A percentile compares a stretch with the other conserved stretches of the same genome.
Conservation (phyloP, 2,113 vertebrate genomes). For the Protobothrops mucrosquamatus region DNA sequence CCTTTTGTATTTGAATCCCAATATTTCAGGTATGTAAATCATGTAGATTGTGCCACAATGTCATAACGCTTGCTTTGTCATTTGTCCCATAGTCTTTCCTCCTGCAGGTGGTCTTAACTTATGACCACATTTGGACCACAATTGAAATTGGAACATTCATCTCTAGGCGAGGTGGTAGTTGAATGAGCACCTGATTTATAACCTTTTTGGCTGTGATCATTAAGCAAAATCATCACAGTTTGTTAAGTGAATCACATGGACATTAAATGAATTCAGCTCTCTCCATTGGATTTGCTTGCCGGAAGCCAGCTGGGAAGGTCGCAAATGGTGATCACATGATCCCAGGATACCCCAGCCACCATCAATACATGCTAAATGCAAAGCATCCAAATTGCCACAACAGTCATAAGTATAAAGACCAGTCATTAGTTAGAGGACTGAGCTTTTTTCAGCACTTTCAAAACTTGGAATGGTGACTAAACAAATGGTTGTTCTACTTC, state of each 20-base stretch:
- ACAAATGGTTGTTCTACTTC: neutral
- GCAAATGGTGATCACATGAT: neutral
- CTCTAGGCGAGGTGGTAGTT: neutral
- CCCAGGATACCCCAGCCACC: neutral
- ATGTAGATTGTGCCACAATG: neutral
- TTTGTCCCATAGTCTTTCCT: neutral
- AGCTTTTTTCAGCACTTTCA: neutral
- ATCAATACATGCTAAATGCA: neutral
- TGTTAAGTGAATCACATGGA: neutral
- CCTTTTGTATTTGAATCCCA: neutral
- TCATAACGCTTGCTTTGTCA: neutral
- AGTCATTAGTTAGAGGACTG: neutral
- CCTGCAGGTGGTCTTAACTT: neutral
- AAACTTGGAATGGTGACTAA: neutral
- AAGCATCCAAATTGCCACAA: neutral
- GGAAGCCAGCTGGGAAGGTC: neutral
- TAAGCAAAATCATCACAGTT: neutral
- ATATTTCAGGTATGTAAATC: neutral
- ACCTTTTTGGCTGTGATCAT: neutral
- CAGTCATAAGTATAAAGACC: neutral
- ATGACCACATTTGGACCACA: neutral
- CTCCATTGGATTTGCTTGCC: neutral
- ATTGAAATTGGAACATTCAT: neutral
- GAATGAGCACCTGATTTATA: neutral
- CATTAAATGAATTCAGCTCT: neutral